Conservation (phyloP, 2,113 vertebrate species). For the Lynx canadensis region DNA sequence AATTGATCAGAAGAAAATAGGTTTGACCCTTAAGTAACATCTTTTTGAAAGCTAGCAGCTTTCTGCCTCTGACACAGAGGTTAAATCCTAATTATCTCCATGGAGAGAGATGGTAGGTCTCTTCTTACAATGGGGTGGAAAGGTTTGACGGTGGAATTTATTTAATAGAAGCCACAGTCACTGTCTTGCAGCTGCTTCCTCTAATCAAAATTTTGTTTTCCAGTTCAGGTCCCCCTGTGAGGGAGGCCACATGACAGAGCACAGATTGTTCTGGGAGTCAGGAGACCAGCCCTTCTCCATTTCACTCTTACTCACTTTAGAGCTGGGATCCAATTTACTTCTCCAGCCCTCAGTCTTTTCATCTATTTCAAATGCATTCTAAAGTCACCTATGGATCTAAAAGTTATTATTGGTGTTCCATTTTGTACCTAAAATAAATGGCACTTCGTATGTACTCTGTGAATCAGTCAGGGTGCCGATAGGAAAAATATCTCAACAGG, state of each 20-base stretch:
- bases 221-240: background rate
- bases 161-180: slow-evolving; percentile 18
- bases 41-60: slow-evolving; percentile 59
- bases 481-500: background rate
- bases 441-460: background rate
- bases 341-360: background rate
- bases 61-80: slow-evolving; percentile 39
- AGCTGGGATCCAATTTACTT: background rate
- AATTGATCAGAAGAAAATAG: slow-evolving; percentile 70
- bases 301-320: background rate
- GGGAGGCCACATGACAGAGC: background rate
- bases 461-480: background rate
- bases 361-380: background rate
- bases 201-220: slow-evolving; percentile 33
- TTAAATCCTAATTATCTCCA: slow-evolving; percentile 73
- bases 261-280: background rate
- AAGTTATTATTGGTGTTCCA: background rate
- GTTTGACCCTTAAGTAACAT: slow-evolving; percentile 60
- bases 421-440: background rate
- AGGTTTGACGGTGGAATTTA: slow-evolving; percentile 34
- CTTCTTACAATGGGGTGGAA: slow-evolving; percentile 26
- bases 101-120: slow-evolving; percentile 42
- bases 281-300: background rate
- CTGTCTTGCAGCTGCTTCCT: background rate
- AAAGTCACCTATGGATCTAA: background rate